Base-by-base conservation (phyloP, 2,113 vertebrate genomes). In the Elachura formosa region DNA sequence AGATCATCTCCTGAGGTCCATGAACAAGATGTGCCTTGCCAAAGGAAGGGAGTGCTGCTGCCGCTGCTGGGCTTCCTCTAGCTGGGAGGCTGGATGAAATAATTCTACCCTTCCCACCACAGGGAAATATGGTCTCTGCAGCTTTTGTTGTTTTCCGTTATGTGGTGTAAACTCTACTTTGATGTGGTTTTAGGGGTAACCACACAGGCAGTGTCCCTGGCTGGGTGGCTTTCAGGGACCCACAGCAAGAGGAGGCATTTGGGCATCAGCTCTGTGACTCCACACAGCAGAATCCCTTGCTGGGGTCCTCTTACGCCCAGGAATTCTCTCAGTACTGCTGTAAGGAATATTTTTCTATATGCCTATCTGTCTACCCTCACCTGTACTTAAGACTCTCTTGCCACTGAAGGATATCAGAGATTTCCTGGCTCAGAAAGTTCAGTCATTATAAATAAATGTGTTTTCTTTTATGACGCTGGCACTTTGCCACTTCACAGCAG, bases 111-210 rank as follows among this genome's bases (percentile, higher is more conserved):
- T 91, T 91, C 66, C 68, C 66, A 82, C 48, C 52, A 41, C 18
- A 77, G 46, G 40, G 26, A 94, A 89, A 69, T 17, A 17, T 23
- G 24, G 54, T 24, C 74, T 87, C 74, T 77, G 63, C 55, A 94
- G 59, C 73, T 74, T 89, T 59, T 71, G 80, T 52, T 68, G 14
- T 54, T 89, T 84, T 85, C 58, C 21, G 22, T 77, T 90, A 80
- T 85, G 72, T 63, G 71, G 51, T 67, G n/a, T 34, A 56, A 66
- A 36, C 19, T 46, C 58, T 46, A 21, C 59, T 89, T 31, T 71
- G 87, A 55, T 93, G 87, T 77, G 91, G 87, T 45, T 87, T 87
- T 48, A 76, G 85, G 49, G 79, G 46, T 75, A 71, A 62, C 68
- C 43, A 12, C 31, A 51, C 34, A 5, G 8, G 73, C 68, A 76